Base-by-base conservation (phyloP, 2,113 vertebrate genomes). In the Chauna torquata region DNA sequence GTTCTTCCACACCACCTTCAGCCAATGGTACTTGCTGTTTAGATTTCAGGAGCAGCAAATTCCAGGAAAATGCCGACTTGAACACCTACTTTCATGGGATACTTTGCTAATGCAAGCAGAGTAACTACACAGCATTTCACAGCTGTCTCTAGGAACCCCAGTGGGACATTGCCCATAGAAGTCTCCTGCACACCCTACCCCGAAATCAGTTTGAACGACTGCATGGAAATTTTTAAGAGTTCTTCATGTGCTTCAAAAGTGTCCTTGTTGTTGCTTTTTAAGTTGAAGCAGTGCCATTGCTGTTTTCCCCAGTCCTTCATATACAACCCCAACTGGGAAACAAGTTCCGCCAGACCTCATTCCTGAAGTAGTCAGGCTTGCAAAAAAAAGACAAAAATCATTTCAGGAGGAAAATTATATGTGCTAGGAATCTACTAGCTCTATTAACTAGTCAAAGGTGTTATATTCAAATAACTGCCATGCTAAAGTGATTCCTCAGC, bases 381-480 rank as follows among this genome's bases (percentile, higher is more conserved):
- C 2, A 23, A 58, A 42, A 12, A 11, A 27, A 64, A 38, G 19
- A 61, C 32, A 17, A 34, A 52, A 44, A 45, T 8, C 52, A 58
- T 30, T 45, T n/a, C 52, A 34, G 70, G n/a, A 70, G 7, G 8
- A 47, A 64, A 80, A 79, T 47, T 17, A 38, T 2, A 38, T 18
- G 58, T 58, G 25, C 68, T 66, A 50, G 24, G 30, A 24, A 13
- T 87, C 77, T 42, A 18, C 54, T 3, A 47, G 34, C 50, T 77
- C 71, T 79, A 36, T 45, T 88, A 42, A 38, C 38, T 47, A 81
- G 52, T 52, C 47, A 54, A 61, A 84, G 34, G 25, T 22, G 23
- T 20, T 95, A 70, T 80, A 70, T 50, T 25, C 62, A 85, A 86
- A 34, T 58, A 94, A 88, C 15, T 55, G 50, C 54, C n/a, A 20